Base-by-base conservation (phyloP, 2,113 vertebrate species). In the Isurus oxyrinchus region DNA sequence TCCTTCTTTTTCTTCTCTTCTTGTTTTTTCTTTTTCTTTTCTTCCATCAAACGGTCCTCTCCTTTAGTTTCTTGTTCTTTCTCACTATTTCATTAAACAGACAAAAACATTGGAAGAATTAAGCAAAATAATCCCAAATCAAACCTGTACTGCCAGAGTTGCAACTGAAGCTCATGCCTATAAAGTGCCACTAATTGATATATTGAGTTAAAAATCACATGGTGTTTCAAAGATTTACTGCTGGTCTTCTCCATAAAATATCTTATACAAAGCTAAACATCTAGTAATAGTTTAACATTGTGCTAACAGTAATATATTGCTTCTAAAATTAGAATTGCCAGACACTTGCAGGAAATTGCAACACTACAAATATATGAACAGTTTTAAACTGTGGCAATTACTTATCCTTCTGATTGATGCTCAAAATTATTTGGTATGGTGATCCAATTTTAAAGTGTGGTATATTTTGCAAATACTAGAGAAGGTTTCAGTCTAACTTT, bases 31-130 rank as follows among this genome's bases (percentile, higher is more conserved):
- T 98, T 99, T 99, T 98, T 99, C 98, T 98, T 99, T 99, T 99
- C 99, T 99, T 99, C 99, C 99, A 99, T 99, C 99, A 99, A 99
- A 99, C 98, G 99, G 98, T 99, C 98, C 98, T 99, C 99, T 98
- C 98, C 97, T 98, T 98, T 98, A 98, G 98, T 98, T 98, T 98
- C 98, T 98, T 98, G 98, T 98, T 98, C 98, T 98, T 98, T 98
- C 98, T 99, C 98, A 98, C 98, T 98, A 97, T 95, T 95, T 72
- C 63, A 35, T 95, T 55, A 25, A 94, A 94, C 53, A 94, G 14
- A 63, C n/a, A 95, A 90, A 90, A 25, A 57, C 27, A 27, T 25
- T 90, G 40, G 53, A 53, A 90, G 57, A 90, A 90, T 57, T 90
- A 19, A 55, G 23, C 25, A 57, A 90, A 57, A 84, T 44, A 84